Conservation (phyloP, 35 echinoderm and acorn worm species). For the Nesometra sesokonis region DNA sequence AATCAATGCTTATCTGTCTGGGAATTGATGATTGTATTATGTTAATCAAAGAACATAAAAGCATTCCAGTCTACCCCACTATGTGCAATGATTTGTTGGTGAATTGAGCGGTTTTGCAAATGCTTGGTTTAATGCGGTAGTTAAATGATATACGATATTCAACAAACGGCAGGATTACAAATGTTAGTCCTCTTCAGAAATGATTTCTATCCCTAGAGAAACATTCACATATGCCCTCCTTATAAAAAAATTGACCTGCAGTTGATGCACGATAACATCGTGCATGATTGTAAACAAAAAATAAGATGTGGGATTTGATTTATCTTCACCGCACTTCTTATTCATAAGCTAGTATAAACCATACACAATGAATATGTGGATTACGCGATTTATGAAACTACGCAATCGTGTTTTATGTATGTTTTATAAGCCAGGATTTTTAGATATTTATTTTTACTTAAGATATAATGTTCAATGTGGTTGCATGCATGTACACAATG, state of each 20-base stretch:
- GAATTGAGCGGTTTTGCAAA: not conserved
- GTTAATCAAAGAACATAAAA: too few species aligned
- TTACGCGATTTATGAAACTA: not conserved
- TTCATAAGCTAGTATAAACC: not conserved
- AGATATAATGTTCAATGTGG: not conserved
- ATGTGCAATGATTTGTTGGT: not conserved
- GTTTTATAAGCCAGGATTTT: not conserved
- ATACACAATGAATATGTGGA: not conserved
- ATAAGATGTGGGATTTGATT: too few species aligned
- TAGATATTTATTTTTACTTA: not conserved
- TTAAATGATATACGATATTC: not conserved
- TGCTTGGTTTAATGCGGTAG: not conserved
- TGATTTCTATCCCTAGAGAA: not conserved
- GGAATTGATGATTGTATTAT: too few species aligned
- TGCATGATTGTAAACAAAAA: too few species aligned
- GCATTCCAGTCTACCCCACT: too few species aligned
- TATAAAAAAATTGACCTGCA: not conserved
- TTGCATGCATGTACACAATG: not conserved
- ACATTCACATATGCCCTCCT: not conserved
- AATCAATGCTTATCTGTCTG: too few species aligned
- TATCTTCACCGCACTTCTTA: not conserved
- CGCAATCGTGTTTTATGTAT: not conserved
- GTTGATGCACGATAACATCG: too few species aligned
- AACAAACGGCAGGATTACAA: not conserved
- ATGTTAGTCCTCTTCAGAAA: not conserved